Conservation (phyloP, 2,113 vertebrate species). For the Tricholaema leucomelas region DNA sequence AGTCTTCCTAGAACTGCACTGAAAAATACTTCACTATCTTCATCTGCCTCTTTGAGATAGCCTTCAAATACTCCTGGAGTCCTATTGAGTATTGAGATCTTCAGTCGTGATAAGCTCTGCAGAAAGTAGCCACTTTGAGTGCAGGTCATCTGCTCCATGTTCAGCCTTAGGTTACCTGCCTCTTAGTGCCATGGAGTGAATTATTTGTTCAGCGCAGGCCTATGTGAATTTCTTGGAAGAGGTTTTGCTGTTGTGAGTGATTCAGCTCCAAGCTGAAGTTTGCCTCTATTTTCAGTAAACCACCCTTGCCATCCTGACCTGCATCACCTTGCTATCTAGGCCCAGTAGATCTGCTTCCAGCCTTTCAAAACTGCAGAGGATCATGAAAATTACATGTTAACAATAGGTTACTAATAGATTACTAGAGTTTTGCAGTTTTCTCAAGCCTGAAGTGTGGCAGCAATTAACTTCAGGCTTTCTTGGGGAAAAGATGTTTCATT, state of each 20-base stretch:
- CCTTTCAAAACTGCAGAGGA: not conserved
- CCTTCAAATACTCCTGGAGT: not conserved
- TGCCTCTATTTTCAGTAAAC: not conserved
- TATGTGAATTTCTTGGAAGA: not conserved
- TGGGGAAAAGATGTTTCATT: not conserved
- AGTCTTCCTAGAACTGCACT: not conserved
- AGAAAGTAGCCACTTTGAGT: not conserved
- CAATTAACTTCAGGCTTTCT: not conserved
- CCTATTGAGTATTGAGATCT: not conserved
- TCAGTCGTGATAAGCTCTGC: not conserved
- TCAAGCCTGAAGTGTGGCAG: not conserved
- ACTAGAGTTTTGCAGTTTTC: not conserved
- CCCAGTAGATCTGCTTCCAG: not conserved
- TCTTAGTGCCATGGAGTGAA: not conserved
- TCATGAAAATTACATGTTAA: not conserved
- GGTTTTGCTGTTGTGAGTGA: not conserved
- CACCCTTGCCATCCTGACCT: not conserved
- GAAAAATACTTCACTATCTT: not conserved
- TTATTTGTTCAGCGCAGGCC: not conserved
- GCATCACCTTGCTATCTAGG: not conserved
- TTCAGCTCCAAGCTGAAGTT: not conserved
- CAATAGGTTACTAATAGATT: not conserved
- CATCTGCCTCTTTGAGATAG: not conserved
- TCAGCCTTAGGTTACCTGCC: not conserved
- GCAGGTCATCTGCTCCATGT: not conserved